Base-by-base conservation (phyloP, 2,888 invertebrate species). In the Euspilapteryx auroguttella region DNA sequence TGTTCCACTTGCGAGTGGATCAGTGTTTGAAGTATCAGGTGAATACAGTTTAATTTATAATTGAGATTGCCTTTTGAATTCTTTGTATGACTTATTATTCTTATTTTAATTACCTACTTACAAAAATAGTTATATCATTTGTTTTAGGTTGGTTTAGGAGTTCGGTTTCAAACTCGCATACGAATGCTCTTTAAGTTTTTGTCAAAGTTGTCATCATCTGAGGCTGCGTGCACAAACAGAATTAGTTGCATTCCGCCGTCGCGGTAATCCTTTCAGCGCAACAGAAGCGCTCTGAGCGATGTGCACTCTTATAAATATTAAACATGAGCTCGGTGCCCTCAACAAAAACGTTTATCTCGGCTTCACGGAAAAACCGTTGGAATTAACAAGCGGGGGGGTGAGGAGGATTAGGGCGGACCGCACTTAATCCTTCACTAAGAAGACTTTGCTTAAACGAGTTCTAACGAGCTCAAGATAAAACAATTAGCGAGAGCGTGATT, bases 391-490 rank as follows among this genome's bases (percentile, higher is more conserved):
- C 51, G 66, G 57, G 28, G 24, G 12, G 30, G 7, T 4, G 65
- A 21, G 29, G 69, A 65, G 66, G 69, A 69, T 75, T 69, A 73
- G 59, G 63, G 68, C 61, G 63, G 64, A 59, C 75, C 73, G 63
- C 68, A 66, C 66, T 71, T 73, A 75, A 75, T 75, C 75, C 75
- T 71, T 71, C 71, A 66, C 69, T 73, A 75, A 75, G 75, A 71
- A 71, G 75, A 71, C 75, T 75, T 73, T 75, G 61, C 71, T 75
- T 73, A 73, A 75, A 73, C 73, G 73, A 73, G 73, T 73, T 68
- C 71, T 75, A 75, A 73, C 73, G 73, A 73, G 73, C 75, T 69
- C 61, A 63, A 71, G 75, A 75, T 75, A 73, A 75, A 75, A 75
- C 75, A 75, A 75, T 75, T 75, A 75, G 65, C 55, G 58, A 52